Evolutionary conservation across 2,797 vertebrate species (phyloP).

Genomic region (Esox lucius): DNA sequence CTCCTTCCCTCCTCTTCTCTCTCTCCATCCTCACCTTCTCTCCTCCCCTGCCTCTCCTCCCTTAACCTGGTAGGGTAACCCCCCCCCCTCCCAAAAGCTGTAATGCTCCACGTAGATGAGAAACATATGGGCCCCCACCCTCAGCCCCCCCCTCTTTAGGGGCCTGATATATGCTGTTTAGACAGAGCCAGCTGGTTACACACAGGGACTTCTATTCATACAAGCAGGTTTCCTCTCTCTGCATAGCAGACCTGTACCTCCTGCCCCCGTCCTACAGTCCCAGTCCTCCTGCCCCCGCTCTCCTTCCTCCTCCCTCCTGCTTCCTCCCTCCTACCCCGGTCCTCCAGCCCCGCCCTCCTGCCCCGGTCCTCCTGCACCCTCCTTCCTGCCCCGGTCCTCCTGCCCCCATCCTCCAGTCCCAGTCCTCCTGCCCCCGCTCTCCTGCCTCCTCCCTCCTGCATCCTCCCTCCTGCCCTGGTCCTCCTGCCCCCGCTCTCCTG

Average conservation of each 20-base stretch:
- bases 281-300: not conserved
- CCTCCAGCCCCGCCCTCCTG: conserved; percentile 8
- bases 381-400: not conserved
- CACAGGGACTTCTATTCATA: conserved; percentile 78
- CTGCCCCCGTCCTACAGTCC: conserved; percentile 27
- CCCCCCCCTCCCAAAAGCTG: conserved; percentile 71
- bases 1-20: conserved; percentile 42
- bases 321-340: conserved; percentile 8
- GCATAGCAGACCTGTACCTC: conserved; percentile 41
- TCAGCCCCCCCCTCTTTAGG: conserved; percentile 42
- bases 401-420: conserved; percentile 27
- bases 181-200: conserved; percentile 56
- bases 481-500: conserved; percentile 11
- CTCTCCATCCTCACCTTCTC: too few relatives aligned
- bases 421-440: too few relatives aligned
- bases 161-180: conserved; percentile 59
- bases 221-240: conserved; percentile 52
- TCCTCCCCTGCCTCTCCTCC: conserved; percentile 34
- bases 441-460: conserved; percentile 25
- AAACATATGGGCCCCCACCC: conserved; percentile 72
- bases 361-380: not conserved
- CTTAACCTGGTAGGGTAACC: conserved; percentile 70
- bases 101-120: conserved; percentile 73
- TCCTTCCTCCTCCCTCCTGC: conserved; percentile 21
- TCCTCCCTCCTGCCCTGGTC: not conserved